Evolutionary conservation across 1,140 invertebrate species (phyloP).

Genomic region (Drosophila takahashii): DNA sequence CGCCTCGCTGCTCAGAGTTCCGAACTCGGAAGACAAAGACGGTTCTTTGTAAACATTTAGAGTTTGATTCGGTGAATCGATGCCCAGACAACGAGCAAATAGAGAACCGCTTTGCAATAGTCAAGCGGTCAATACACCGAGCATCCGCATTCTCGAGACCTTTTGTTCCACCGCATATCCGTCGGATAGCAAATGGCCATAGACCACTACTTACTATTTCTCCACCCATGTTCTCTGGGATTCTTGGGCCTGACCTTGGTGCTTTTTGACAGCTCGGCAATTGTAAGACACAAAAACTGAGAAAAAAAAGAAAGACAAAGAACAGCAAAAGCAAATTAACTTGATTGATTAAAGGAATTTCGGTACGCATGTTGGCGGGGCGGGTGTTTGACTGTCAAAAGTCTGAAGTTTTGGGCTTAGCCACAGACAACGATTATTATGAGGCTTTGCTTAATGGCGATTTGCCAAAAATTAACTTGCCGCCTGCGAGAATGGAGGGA

Average conservation of each 20-base stretch:
- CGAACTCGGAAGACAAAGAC: slow-evolving; percentile 2
- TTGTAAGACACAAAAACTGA: slow-evolving; percentile 25
- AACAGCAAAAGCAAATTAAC: slow-evolving; percentile 67
- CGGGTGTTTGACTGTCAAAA: slow-evolving; percentile 18
- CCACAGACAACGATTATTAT: slow-evolving; percentile 18
- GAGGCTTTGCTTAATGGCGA: slow-evolving; percentile 56
- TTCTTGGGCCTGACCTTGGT: slow-evolving; percentile 36
- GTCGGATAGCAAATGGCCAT: slow-evolving; percentile 12
- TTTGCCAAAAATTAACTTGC: slow-evolving; percentile 54
- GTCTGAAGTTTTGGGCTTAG: slow-evolving; percentile 2
- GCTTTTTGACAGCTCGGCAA: slow-evolving; percentile 32
- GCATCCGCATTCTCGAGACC: slow-evolving; percentile 39
- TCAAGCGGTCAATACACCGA: slow-evolving; percentile 21
- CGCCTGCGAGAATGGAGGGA: not conserved
- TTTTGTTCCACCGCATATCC: slow-evolving; percentile 43
- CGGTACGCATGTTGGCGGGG: slow-evolving; percentile 27
- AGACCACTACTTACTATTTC: not conserved
- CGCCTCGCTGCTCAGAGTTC: not conserved
- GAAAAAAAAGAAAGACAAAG: slow-evolving; percentile 6
- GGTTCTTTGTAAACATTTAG: slow-evolving; percentile 15
- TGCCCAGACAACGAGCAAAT: slow-evolving; percentile 11
- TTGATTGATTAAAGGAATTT: slow-evolving; percentile 76
- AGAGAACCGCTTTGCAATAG: slow-evolving; percentile 3
- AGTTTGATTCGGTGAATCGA: slow-evolving; percentile 13
- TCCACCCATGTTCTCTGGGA: slow-evolving; percentile 33